These are phyloP conservation scores for Onychostruthus taczanowskii DNA, from an alignment of 2,113 vertebrate genomes.

Conservation along the genomic window DNA sequence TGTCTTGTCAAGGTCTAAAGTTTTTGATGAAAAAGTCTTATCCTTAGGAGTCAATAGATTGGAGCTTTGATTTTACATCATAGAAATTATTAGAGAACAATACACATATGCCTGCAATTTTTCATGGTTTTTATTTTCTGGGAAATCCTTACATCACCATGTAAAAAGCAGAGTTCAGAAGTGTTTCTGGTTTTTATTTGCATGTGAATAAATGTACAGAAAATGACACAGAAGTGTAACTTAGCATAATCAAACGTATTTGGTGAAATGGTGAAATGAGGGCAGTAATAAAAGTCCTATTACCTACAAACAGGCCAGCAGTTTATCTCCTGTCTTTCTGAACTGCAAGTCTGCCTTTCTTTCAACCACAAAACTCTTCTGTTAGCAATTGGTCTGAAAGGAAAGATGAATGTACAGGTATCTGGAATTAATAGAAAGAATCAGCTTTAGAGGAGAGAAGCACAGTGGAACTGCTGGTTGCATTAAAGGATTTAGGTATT, in stretches of 20 bases:
- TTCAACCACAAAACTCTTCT: background rate
- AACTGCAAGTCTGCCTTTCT: background rate
- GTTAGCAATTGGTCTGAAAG: background rate
- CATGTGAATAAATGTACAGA: background rate
- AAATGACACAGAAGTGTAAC: background rate
- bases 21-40: background rate
- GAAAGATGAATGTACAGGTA: background rate
- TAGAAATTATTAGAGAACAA: background rate
- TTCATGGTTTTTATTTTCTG: background rate
- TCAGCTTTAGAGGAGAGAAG: background rate
- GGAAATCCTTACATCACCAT: background rate
- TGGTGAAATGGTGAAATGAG: background rate
- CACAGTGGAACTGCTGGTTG: background rate
- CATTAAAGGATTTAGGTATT: slow-evolving; percentile 40
- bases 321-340: background rate
- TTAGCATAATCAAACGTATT: background rate
- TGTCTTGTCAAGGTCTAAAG: background rate
- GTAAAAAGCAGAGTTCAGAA: background rate
- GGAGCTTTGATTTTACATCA: background rate
- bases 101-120: background rate
- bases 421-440: background rate
- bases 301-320: background rate
- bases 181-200: background rate
- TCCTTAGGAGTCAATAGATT: background rate
- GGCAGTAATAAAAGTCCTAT: background rate